Evolutionary conservation across 1,140 invertebrate genomes (phyloP), one percentile per base, ranked within the genome.

Genomic region (Drosophila nebulosa): DNA sequence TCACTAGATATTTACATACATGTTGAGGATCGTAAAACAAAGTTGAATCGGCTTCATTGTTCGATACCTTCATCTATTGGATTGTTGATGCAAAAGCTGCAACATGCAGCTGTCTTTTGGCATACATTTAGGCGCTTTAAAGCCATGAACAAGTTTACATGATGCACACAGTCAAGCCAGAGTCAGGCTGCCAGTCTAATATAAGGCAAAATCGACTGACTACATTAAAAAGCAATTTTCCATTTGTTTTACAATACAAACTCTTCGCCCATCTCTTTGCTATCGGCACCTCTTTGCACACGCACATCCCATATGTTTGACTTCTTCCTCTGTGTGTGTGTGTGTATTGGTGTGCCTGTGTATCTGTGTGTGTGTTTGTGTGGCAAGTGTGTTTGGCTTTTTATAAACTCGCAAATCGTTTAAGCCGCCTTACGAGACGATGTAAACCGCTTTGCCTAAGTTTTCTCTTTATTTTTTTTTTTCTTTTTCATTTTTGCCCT

Each of bases 211-310:
- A 55, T 74, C 73, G 77, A 74, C 69, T 73, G 78, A 83, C 68
- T 83, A 88, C 83, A 88, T 88, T 84, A 88, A 88, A 88, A 88
- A 88, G 83, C 83, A 88, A 88, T 88, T 88, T 88, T 76, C 83
- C 83, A 88, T 83, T 83, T 89, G 83, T 83, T 74, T 78, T 83
- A 74, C 83, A 81, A 74, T 85, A 78, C 79, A 72, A 56, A 64
- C 30, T 52, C 68, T 32, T 5, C 1, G 0, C 12, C 55, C 2
- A 18, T 26, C 42, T 7, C 42, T 39, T 24, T 32, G 14, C 27
- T n/a, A 18, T 50, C 21, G 39, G 42, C 36, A 42, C 59, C 55
- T 21, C 6, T 21, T 18, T 21, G 7, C 39, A 46, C n/a, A 21
- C 51, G 53, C 18, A 9, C 18, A 42, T 9, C 6, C 39, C 16